These are phyloP conservation scores for Ploceus nigricollis DNA, from an alignment of 2,113 vertebrate species.

Conservation along the genomic window DNA sequence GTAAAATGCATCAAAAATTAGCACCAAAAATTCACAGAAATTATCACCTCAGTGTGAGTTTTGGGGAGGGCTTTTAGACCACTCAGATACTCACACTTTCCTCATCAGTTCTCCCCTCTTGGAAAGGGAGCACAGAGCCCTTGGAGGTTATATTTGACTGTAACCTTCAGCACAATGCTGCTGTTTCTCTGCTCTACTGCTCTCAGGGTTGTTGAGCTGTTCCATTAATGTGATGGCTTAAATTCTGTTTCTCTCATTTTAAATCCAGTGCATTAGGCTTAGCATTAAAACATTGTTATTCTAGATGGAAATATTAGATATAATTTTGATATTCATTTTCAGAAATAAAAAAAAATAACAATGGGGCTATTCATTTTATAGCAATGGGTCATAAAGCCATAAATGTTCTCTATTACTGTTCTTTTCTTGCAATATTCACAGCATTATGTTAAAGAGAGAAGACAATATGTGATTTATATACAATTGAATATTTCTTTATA, in stretches of 20 bases:
- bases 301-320: neutral
- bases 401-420: neutral
- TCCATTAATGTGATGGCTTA: neutral
- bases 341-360: neutral
- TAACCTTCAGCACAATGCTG: neutral
- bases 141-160: neutral
- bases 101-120: neutral
- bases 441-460: neutral
- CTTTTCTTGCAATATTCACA: neutral
- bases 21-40: neutral
- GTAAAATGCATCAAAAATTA: no score
- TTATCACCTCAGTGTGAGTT: neutral
- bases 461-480: neutral
- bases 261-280: neutral
- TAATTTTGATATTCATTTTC: neutral
- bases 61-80: neutral
- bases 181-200: neutral
- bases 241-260: neutral
- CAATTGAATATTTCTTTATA: neutral
- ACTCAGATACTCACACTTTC: neutral
- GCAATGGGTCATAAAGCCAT: neutral
- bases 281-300: neutral
- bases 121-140: neutral
- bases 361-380: neutral
- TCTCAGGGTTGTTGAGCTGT: neutral